phyloP scores from a whole-genome alignment of 2,113 vertebrate genomes.

The Anhinga anhinga region DNA sequence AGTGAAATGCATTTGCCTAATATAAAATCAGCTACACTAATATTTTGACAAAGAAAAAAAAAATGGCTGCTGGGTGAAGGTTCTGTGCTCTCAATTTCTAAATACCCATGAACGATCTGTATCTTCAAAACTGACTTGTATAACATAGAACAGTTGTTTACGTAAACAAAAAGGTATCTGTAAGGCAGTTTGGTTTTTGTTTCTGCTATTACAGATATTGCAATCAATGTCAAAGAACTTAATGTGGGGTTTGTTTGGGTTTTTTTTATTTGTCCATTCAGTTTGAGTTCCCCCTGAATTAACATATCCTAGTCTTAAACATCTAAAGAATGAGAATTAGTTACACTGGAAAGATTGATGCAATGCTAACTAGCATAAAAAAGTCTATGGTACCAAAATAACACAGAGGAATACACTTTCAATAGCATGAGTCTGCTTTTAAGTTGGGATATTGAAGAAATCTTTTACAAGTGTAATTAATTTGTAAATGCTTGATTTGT shows the following conservation, averaged over 20 bases:
- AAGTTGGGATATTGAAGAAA: background rate
- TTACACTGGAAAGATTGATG: background rate
- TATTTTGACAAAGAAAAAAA: background rate
- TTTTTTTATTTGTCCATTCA: background rate
- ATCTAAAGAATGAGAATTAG: background rate
- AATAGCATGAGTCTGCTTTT: background rate
- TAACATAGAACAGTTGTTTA: background rate
- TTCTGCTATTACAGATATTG: background rate
- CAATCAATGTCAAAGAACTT: background rate
- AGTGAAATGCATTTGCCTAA: background rate
- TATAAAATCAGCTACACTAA: background rate
- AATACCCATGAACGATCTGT: background rate
- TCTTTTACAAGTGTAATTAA: constrained; percentile 29
- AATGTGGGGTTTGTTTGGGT: rapidly evolving
- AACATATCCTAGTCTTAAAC: background rate
- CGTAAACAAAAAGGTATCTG: background rate
- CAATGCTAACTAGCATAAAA: background rate
- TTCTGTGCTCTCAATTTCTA: background rate
- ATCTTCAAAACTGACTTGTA: background rate
- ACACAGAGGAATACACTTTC: background rate
- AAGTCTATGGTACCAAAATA: background rate
- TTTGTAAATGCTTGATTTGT: constrained; percentile 23
- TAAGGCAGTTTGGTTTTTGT: background rate
- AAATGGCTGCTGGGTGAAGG: background rate
- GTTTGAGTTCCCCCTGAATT: background rate